Evolutionary conservation across 2,113 vertebrate genomes (phyloP).

Genomic region (Typhlomys cinereus): DNA sequence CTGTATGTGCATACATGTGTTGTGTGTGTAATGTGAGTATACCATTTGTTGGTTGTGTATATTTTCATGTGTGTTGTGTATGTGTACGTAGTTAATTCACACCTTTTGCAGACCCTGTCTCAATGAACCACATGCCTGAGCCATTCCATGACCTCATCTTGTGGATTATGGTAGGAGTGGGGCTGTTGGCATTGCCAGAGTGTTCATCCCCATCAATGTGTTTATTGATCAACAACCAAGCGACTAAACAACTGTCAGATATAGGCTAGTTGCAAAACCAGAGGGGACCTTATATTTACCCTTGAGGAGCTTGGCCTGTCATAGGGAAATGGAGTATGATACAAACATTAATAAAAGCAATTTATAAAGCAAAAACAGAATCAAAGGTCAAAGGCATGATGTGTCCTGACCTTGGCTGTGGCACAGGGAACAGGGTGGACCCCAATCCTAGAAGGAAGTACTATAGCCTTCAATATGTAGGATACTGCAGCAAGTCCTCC

Average conservation of each 20-base stretch:
- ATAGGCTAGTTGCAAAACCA: neutral
- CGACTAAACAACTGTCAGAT: neutral
- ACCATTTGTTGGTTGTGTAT: too few relatives aligned
- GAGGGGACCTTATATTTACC: neutral
- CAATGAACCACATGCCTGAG: constrained; percentile 15
- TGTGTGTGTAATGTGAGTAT: too few relatives aligned
- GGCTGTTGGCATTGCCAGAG: neutral
- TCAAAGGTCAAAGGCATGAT: too few relatives aligned
- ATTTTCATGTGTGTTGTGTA: neutral
- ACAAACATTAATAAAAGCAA: constrained; percentile 28
- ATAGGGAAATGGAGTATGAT: constrained; percentile 37
- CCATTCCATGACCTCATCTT: constrained; percentile 51
- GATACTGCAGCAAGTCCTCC: neutral
- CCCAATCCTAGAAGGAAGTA: neutral
- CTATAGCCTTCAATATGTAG: neutral
- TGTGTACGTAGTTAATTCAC: constrained; percentile 4
- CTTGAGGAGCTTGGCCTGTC: neutral
- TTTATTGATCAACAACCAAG: neutral
- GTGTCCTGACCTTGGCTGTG: neutral
- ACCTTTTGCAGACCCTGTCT: constrained; percentile 18
- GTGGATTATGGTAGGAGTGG: neutral
- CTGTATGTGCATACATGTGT: too few relatives aligned
- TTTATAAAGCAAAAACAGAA: neutral
- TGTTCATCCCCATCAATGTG: neutral
- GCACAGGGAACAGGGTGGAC: neutral